A percentile compares a stretch with the other conserved stretches of the same genome.
phyloP scores from a whole-genome alignment of 2,113 vertebrate species.

The Clarias gariepinus region DNA sequence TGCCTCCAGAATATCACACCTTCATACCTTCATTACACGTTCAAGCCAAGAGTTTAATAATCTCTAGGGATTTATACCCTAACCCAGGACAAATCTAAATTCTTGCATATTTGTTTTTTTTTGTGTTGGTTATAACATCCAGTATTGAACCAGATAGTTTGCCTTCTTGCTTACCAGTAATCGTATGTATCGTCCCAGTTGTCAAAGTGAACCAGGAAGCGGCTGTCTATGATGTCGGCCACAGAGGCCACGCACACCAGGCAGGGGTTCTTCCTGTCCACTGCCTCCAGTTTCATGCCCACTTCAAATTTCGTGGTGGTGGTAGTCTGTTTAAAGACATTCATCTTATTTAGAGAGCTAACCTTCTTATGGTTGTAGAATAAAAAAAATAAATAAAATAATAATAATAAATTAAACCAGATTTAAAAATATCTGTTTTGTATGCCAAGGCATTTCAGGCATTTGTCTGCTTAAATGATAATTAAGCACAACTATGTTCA shows the following conservation, averaged over 20 bases:
- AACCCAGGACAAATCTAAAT: background rate
- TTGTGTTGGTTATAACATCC: background rate
- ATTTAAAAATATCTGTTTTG: background rate
- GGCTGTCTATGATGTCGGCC: constrained; percentile 67
- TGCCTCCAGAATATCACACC: background rate
- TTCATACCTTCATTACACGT: constrained; percentile 1
- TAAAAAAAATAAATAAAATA: background rate
- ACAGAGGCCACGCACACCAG: constrained; percentile 76
- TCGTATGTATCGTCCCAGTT: constrained; percentile 81
- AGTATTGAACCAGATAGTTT: background rate
- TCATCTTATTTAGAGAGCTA: background rate
- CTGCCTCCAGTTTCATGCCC: constrained; percentile 77
- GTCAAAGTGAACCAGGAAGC: constrained; percentile 78
- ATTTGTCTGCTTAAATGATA: background rate
- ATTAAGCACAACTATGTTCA: background rate
- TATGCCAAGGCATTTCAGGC: background rate
- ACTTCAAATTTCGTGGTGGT: constrained; percentile 62
- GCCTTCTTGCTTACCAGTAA: constrained; percentile 69
- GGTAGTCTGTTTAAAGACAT: constrained; percentile 44
- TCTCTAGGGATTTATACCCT: no score
- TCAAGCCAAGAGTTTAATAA: background rate
- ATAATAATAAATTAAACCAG: background rate
- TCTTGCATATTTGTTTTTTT: background rate
- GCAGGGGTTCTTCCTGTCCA: constrained; percentile 76
- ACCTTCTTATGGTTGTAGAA: background rate